phyloP scores from a whole-genome alignment of 2,888 invertebrate species.

The Drosophila koepferae region DNA sequence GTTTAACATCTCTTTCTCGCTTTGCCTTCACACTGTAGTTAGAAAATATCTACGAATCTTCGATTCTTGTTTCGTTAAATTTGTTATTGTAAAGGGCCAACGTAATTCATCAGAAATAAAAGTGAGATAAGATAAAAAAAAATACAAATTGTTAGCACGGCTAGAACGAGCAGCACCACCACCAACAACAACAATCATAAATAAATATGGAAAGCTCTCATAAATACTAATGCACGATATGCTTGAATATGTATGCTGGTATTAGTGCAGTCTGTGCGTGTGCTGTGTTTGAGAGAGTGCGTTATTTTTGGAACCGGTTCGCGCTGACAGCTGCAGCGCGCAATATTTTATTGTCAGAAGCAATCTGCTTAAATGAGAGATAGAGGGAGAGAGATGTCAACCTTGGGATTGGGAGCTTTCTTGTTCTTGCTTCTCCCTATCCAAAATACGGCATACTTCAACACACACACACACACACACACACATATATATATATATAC shows the following conservation, averaged over 20 bases:
- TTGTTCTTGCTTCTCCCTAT: conserved; percentile 30
- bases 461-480: not conserved
- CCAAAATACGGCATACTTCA: conserved; percentile 20
- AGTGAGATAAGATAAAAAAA: conserved; percentile 51
- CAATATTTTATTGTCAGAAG: conserved; percentile 39
- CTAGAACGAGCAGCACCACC: not conserved
- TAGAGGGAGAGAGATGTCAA: conserved; percentile 41
- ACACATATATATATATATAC: not conserved
- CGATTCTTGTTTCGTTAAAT: conserved; percentile 48
- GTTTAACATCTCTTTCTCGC: conserved; percentile 20
- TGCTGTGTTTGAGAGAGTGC: conserved; percentile 26
- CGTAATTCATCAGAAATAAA: conserved; percentile 52
- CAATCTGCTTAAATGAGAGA: conserved; percentile 22
- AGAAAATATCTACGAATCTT: conserved; percentile 40
- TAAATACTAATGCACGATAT: conserved; percentile 12
- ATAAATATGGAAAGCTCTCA: conserved; percentile 33
- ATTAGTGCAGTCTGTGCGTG: conserved; percentile 14
- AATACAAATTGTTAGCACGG: conserved; percentile 29
- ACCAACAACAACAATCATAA: conserved; percentile 20
- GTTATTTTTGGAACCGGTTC: conserved; percentile 73
- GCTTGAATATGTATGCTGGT: not conserved
- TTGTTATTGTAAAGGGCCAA: conserved; percentile 27
- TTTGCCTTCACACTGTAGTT: conserved; percentile 9
- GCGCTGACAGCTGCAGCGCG: conserved; percentile 62
- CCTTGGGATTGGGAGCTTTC: conserved; percentile 67